Percentiles rank a stretch among this genome's conserved stretches.
These are phyloP conservation scores for Aspidiotus destructor DNA, from an alignment of 2,888 invertebrate genomes.

Conservation along the genomic window DNA sequence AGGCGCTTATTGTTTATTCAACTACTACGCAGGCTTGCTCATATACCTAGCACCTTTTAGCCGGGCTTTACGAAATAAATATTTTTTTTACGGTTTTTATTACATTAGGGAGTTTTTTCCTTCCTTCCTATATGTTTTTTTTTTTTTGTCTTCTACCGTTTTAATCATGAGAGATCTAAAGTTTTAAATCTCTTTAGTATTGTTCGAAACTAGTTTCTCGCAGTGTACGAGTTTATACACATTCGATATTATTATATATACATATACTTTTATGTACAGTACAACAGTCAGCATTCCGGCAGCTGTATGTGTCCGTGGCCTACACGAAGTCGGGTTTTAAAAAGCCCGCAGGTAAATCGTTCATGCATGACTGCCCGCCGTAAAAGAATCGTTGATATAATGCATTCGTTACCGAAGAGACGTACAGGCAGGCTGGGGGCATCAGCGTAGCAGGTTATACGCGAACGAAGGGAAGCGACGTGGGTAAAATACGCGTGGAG, in stretches of 20 bases:
- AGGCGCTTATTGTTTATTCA: constrained; percentile 18
- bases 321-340: constrained; percentile 26
- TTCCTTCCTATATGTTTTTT: neutral
- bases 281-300: constrained; percentile 29
- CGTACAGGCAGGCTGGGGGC: constrained; percentile 5
- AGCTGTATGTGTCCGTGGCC: constrained; percentile 28
- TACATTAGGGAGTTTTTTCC: neutral
- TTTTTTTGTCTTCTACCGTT: neutral
- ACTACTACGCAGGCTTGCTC: neutral
- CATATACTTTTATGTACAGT: neutral
- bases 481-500: constrained; percentile 28
- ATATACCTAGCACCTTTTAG: constrained; percentile 9
- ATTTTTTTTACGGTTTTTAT: constrained; percentile 14
- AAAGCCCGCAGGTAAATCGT: constrained; percentile 30
- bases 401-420: constrained; percentile 23
- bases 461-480: constrained; percentile 10
- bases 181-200: neutral
- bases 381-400: constrained; percentile 31
- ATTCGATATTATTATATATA: neutral
- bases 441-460: neutral
- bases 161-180: constrained; percentile 3
- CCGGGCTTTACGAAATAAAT: constrained; percentile 9
- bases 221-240: neutral
- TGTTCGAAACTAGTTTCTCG: too few relatives aligned
- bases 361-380: constrained; percentile 30